A percentile compares a stretch with the other conserved stretches of the same genome.
Evolutionary conservation across 1,140 invertebrate species (phyloP).

Genomic region (Phthorimaea operculella): DNA sequence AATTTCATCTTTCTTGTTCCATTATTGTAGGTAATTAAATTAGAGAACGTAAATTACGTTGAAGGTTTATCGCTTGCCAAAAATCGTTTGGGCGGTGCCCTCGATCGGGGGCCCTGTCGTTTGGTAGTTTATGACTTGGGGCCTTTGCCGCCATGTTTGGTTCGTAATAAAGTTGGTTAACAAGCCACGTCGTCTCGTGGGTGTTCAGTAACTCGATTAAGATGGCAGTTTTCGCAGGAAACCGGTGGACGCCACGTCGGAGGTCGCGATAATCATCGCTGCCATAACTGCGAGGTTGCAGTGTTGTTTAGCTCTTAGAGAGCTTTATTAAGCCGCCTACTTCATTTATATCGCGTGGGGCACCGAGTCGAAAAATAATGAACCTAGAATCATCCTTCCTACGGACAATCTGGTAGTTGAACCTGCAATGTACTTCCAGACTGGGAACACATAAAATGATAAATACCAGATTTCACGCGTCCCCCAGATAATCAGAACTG

Average conservation of each 20-base stretch:
- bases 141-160: conserved; percentile 18
- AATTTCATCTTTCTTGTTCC: too few species aligned
- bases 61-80: neutral
- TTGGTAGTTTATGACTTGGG: conserved; percentile 20
- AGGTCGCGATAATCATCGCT: conserved; percentile 24
- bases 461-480: too few species aligned
- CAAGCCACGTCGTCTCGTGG: conserved; percentile 40
- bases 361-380: too few species aligned
- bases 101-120: conserved; percentile 19
- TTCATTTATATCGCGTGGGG: too few species aligned
- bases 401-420: too few species aligned
- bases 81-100: conserved; percentile 16
- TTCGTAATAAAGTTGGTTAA: conserved; percentile 24
- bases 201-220: conserved; percentile 36
- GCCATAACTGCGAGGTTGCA: conserved; percentile 15
- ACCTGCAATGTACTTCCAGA: too few species aligned
- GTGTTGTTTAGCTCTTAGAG: conserved; percentile 5
- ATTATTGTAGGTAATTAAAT: too few species aligned
- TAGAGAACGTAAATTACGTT: neutral
- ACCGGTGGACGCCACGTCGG: conserved; percentile 36
- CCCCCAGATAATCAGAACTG: too few species aligned
- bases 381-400: too few species aligned
- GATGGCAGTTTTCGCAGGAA: conserved; percentile 32
- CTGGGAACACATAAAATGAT: too few species aligned
- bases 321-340: neutral